Percentiles rank a stretch among this genome's conserved stretches.
phyloP scores from a whole-genome alignment of 2,113 vertebrate genomes.

The mouse (Mus musculus) region DNA sequence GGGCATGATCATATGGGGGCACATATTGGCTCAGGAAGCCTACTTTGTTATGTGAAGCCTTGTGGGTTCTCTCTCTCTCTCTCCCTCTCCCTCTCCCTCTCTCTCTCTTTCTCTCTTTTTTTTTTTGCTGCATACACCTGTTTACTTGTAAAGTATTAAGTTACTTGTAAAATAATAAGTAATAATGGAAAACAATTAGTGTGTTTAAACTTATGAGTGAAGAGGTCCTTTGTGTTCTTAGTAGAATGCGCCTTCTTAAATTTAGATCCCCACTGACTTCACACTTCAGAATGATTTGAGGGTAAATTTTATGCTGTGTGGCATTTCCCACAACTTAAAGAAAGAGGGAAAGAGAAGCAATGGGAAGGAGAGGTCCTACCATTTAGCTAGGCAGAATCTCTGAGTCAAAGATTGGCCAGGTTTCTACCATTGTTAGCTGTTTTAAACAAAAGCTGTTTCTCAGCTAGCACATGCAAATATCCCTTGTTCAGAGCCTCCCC shows the following conservation, averaged over 20 bases:
- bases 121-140: neutral
- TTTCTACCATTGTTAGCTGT: neutral
- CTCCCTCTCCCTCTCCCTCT: no score
- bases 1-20: neutral
- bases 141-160: neutral
- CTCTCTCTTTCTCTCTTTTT: no score
- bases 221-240: neutral
- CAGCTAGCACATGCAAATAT: neutral
- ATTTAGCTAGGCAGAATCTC: neutral
- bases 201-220: neutral
- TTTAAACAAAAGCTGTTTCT: conserved; percentile 46
- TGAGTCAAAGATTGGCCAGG: neutral
- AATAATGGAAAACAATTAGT: neutral
- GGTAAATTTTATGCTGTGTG: neutral
- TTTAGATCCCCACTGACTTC: neutral
- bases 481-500: neutral
- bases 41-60: neutral
- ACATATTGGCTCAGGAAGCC: neutral
- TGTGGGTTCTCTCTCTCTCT: neutral
- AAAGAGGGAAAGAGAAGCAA: neutral
- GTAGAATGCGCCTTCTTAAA: neutral
- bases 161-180: no score
- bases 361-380: neutral
- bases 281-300: neutral
- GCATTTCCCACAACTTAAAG: neutral